Conservation (phyloP, 2,888 invertebrate species). For the Homarus gammarus region DNA sequence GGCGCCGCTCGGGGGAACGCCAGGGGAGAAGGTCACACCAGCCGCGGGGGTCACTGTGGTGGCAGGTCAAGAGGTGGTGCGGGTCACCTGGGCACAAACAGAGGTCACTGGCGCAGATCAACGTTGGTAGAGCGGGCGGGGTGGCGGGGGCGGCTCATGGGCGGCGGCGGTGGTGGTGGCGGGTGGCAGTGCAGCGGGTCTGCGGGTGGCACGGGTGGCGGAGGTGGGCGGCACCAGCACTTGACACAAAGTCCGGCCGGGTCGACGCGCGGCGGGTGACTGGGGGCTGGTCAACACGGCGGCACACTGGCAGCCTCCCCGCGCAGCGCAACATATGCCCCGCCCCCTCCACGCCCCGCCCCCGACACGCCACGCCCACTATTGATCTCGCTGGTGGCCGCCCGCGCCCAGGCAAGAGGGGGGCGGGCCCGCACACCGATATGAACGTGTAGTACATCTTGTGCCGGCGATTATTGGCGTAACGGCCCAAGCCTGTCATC, state of each 20-base stretch:
- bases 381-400: slow-evolving; percentile 38
- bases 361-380: slow-evolving; percentile 32
- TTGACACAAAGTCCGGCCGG: slow-evolving; percentile 52
- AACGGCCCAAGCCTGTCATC: slow-evolving; percentile 52
- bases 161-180: slow-evolving; percentile 27
- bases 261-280: slow-evolving; percentile 64
- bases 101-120: slow-evolving; percentile 16
- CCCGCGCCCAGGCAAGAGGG: slow-evolving; percentile 13
- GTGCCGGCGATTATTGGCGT: slow-evolving; percentile 58
- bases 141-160: slow-evolving; percentile 34
- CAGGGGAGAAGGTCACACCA: slow-evolving; percentile 15
- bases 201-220: slow-evolving; percentile 47
- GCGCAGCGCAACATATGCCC: slow-evolving; percentile 24
- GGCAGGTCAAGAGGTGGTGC: slow-evolving; percentile 13
- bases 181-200: slow-evolving; percentile 8
- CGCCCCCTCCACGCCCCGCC: slow-evolving; percentile 10
- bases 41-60: slow-evolving; percentile 22
- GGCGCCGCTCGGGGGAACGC: not conserved
- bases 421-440: slow-evolving; percentile 21
- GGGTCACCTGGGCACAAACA: not conserved
- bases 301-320: slow-evolving; percentile 27
- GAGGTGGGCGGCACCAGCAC: slow-evolving; percentile 60
- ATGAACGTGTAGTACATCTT: slow-evolving; percentile 70
- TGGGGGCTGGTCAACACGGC: slow-evolving; percentile 28
- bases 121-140: slow-evolving; percentile 15